phyloP scores from a whole-genome alignment of 2,113 vertebrate genomes.

The Anoplopoma fimbria region DNA sequence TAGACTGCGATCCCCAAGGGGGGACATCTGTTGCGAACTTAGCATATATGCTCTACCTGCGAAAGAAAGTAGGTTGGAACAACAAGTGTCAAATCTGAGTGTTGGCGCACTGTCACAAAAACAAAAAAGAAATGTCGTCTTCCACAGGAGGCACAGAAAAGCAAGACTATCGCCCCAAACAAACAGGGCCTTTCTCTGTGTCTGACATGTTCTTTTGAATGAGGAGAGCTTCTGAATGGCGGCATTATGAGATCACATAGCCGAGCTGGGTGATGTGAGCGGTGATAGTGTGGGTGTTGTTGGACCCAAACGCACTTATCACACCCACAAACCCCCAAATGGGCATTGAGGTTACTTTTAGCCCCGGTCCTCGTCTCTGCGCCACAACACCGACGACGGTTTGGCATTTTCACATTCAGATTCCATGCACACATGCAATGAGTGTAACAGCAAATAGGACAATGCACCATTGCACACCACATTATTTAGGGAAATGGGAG shows the following conservation, averaged over 20 bases:
- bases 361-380: background rate
- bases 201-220: constrained; percentile 57
- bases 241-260: constrained; percentile 74
- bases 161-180: constrained; percentile 41
- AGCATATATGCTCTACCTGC: constrained; percentile 61
- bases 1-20: constrained; percentile 57
- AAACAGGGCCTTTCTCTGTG: constrained; percentile 58
- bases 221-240: constrained; percentile 62
- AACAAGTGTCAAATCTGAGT: constrained; percentile 45
- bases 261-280: constrained; percentile 57
- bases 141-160: constrained; percentile 13
- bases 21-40: constrained; percentile 66
- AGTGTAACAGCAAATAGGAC: constrained; percentile 52
- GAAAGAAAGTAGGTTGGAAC: constrained; percentile 53
- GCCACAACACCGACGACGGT: constrained; percentile 14
- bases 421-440: constrained; percentile 23
- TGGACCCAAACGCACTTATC: constrained; percentile 39
- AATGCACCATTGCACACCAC: constrained; percentile 42
- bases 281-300: constrained; percentile 29
- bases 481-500: constrained; percentile 67
- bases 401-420: constrained; percentile 28
- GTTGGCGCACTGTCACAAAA: background rate
- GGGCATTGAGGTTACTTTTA: constrained; percentile 20
- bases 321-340: constrained; percentile 41
- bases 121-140: constrained; percentile 25